Evolutionary conservation across 1,140 invertebrate species (phyloP), one percentile per base, ranked within the genome.

Genomic region (Metaphire vulgaris): DNA sequence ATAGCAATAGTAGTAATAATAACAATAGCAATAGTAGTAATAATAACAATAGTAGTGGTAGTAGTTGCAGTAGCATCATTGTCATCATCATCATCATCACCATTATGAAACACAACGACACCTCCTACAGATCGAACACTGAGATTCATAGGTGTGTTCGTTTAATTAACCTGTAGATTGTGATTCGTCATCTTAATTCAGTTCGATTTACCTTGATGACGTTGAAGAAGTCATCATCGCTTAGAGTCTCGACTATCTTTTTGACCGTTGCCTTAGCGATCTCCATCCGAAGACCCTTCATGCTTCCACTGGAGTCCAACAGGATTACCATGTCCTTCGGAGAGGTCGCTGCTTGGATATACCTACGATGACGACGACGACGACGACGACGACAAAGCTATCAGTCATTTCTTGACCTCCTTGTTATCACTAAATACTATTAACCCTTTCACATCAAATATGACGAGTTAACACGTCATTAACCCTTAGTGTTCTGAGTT

Each of bases 291-390:
- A 94, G 90, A 2, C 97, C 97, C 29, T 91, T 92, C 98, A 99
- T 99, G 16, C 96, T 98, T n/a, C 97, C 98, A 75, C 94, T 88
- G 33, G 94, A 91, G 84, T 99, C 98, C 65, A 99, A 88, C 30
- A 99, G 87, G 77, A 99, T 97, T 29, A 99, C 90, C 78, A 99
- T 91, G 83, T 99, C 96, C 86, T 99, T 99, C 14, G 96, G 95
- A 80, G 95, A 96, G 0, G 96, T 97, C 0, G 97, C 94, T 0
- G 97, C 96, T 86, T 97, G 92, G 77, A 99, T 96, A 84, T 97
- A 99, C 87, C 88, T 88, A 77, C 1, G 75, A n/a, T 2, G 32
- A 2, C 28, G 26, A 31, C 34, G 29, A 31, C n/a, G 16, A 1
- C n/a, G n/a, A n/a, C n/a, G n/a, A n/a, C n/a, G n/a, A n/a, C n/a